A percentile compares a stretch with the other conserved stretches of the same genome.
Conservation (phyloP, 2,113 vertebrate genomes). For the Isurus oxyrinchus region DNA sequence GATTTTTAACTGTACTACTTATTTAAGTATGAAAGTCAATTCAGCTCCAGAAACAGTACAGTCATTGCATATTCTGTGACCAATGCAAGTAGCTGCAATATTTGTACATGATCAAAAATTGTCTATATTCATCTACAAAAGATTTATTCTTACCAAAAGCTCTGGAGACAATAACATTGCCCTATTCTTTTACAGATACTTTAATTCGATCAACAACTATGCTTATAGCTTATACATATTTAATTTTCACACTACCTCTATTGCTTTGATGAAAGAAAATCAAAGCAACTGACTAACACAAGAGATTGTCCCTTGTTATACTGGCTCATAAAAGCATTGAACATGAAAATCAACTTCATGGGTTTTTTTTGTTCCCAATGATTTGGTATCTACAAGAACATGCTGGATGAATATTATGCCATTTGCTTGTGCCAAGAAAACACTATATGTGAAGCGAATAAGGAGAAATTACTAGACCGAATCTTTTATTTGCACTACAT, state of each 20-base stretch:
- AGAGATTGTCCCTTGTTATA: not conserved
- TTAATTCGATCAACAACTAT: not conserved
- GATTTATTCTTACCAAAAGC: not conserved
- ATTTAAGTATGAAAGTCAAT: not conserved
- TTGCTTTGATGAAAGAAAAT: not conserved
- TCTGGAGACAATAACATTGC: not conserved
- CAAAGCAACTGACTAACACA: not conserved
- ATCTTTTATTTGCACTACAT: not conserved
- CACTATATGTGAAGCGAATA: not conserved
- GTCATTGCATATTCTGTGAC: not conserved
- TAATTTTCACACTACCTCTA: not conserved
- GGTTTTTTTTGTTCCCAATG: not conserved
- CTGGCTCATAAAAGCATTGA: not conserved
- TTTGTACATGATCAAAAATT: not conserved
- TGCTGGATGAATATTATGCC: not conserved
- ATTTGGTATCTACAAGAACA: not conserved
- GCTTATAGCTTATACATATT: not conserved
- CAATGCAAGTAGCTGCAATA: too few species aligned
- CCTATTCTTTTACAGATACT: not conserved
- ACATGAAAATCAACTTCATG: not conserved
- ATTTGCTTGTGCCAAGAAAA: not conserved
- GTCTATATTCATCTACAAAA: not conserved
- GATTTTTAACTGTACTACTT: not conserved
- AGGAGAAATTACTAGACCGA: not conserved
- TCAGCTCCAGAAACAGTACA: not conserved